Conservation (phyloP, 2,888 invertebrate genomes). For the Cantharis nigra region DNA sequence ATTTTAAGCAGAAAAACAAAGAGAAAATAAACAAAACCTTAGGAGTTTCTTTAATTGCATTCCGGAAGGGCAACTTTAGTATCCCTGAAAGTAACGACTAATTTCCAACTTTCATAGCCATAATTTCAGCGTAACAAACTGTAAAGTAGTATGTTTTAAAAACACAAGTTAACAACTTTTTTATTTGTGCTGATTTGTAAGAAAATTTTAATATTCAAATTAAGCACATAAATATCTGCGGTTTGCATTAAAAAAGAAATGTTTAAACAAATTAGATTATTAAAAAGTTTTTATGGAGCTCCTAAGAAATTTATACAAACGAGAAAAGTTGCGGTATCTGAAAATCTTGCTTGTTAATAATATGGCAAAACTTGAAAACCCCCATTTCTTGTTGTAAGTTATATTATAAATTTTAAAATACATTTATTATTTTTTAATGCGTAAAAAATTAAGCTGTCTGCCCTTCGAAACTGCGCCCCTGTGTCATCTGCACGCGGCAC, state of each 20-base stretch:
- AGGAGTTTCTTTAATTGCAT: slow-evolving; percentile 15
- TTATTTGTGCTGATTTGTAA: background rate
- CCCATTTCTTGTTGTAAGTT: background rate
- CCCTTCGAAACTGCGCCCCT: background rate
- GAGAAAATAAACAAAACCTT: background rate
- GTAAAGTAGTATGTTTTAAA: background rate
- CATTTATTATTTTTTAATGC: background rate
- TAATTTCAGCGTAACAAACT: slow-evolving; percentile 12
- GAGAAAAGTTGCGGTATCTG: background rate
- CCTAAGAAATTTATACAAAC: background rate
- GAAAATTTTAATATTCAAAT: background rate
- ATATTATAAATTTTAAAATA: background rate
- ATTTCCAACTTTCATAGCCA: slow-evolving; percentile 10
- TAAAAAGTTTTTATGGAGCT: background rate
- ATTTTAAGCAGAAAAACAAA: background rate
- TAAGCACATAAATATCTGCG: background rate
- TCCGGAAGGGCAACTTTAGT: slow-evolving; percentile 10
- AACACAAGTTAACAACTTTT: background rate
- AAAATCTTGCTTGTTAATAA: background rate
- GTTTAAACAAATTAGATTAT: background rate
- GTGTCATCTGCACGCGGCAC: background rate
- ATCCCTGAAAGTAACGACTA: slow-evolving; percentile 17
- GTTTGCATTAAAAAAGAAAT: background rate
- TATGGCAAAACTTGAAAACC: background rate
- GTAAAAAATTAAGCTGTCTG: background rate